Evolutionary conservation across 2,113 vertebrate species (phyloP), one percentile per base, ranked within the genome.

Genomic region (Myanophis thanlyinensis): DNA sequence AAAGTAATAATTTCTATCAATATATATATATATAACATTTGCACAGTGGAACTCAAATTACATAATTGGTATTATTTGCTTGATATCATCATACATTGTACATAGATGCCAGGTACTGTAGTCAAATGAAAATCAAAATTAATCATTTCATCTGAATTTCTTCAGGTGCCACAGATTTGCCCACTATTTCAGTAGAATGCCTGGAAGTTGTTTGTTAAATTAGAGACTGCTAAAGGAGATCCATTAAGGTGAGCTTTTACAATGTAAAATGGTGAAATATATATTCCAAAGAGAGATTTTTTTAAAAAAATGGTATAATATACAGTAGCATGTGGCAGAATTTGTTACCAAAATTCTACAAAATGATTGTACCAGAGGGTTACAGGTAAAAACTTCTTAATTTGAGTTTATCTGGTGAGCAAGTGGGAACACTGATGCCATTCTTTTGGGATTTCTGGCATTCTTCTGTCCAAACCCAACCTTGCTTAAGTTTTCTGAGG

Each of bases 271-370:
- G 93, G 84, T 10, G 25, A 80, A 3, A 84, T 44, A 91, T n/a
- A 62, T 62, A 91, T 11, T 4, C 49, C 84, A 91, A 93, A 94
- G 89, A 89, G 92, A 90, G 30, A n/a, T n/a, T n/a, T n/a, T n/a
- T n/a, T n/a, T n/a, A n/a, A 15, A 54, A 80, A 88, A 86, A 80
- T 73, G 1, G 6, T 46, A 59, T 40, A 67, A 89, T 89, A 91
- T 10, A 1, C 5, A 73, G 25, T 73, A 89, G 20, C 3, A 54
- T 23, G 3, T 80, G 87, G 87, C n/a, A 92, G 18, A 93, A 35
- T 9, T 30, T 20, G 35, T 30, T n/a, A 9, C 11, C 47, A 46
- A 22, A 88, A 85, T 5, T 7, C 51, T 90, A 62, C 15, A n/a
- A 94, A 94, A 93, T 48, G 1, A 18, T 62, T 67, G 67, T 51